Percentiles rank a stretch among this genome's conserved stretches.
phyloP scores from a whole-genome alignment of 2,888 invertebrate species.

The Rapana venosa region DNA sequence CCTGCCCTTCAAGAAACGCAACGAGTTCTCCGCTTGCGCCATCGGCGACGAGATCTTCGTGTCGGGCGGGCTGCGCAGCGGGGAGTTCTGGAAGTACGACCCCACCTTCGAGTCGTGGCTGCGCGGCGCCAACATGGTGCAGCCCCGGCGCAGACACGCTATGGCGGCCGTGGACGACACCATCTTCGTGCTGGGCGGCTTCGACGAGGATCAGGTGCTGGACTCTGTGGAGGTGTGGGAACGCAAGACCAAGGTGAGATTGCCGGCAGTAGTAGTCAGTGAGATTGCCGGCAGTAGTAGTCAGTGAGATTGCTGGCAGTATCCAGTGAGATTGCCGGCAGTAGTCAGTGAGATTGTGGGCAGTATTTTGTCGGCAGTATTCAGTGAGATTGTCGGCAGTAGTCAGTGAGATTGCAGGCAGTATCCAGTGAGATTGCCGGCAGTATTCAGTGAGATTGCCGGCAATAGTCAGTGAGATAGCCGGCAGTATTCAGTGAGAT shows the following conservation, averaged over 20 bases:
- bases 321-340: too few relatives aligned
- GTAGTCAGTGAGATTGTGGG: too few relatives aligned
- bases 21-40: slow-evolving; percentile 71
- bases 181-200: slow-evolving; percentile 71
- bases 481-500: too few relatives aligned
- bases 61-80: slow-evolving; percentile 71
- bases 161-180: slow-evolving; percentile 72
- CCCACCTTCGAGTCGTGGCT: slow-evolving; percentile 71
- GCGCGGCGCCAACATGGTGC: slow-evolving; percentile 66
- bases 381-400: too few relatives aligned
- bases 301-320: background rate
- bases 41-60: slow-evolving; percentile 72
- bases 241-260: slow-evolving; percentile 53
- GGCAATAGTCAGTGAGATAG: too few relatives aligned
- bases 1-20: slow-evolving; percentile 72
- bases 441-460: too few relatives aligned
- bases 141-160: slow-evolving; percentile 70
- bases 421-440: too few relatives aligned
- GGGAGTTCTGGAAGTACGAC: slow-evolving; percentile 74
- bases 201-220: slow-evolving; percentile 71
- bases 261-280: background rate
- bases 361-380: too few relatives aligned
- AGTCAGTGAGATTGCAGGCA: too few relatives aligned
- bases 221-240: slow-evolving; percentile 71
- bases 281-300: too few relatives aligned